Base-by-base conservation (phyloP, 2,888 invertebrate species). In the Lycia hirtaria region DNA sequence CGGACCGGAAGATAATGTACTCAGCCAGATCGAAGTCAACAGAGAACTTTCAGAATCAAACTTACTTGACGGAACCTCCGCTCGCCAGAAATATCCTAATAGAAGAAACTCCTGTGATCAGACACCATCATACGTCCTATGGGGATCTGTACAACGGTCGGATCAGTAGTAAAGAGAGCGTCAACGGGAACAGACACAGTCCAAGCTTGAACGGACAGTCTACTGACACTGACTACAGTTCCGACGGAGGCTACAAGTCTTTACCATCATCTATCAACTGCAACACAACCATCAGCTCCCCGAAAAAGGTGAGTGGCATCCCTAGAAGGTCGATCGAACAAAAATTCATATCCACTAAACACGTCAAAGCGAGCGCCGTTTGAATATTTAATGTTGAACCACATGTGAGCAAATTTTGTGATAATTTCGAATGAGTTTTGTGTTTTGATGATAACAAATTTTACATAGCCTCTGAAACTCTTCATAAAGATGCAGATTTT, bases 201-300 rank as follows among this genome's bases (percentile, higher is more conserved):
- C 91, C 92, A 0, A 85, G 88, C 52, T 66, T 87, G 10, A 89
- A 79, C 52, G 90, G 88, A 0, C 92, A 92, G 62, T 91, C 91
- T 14, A 92, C 92, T 0, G 92, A 92, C 65, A 92, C 92, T 0
- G 92, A 92, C 67, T 92, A 92, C 67, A 92, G 92, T 60, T 92
- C 92, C 3, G 92, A 92, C 69, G 91, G 92, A 1, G 92, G 92
- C 1, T 92, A 92, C 78, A 92, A 92, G 62, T 92, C 92, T 0
- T 75, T 92, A n/a, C 92, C 92, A 7, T 92, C 92, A 1, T 90
- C 89, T 9, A 92, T 92, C 50, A 92, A 90, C 72, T 88, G 84
- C 68, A 88, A 47, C 17, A 47, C 47, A n/a, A 47, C 78, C 60
- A 73, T 73, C 3, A 65, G 68, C 49, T 85, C 91, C 28, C 86